Conservation (phyloP, 2,113 vertebrate genomes). For the Lasiurus borealis region DNA sequence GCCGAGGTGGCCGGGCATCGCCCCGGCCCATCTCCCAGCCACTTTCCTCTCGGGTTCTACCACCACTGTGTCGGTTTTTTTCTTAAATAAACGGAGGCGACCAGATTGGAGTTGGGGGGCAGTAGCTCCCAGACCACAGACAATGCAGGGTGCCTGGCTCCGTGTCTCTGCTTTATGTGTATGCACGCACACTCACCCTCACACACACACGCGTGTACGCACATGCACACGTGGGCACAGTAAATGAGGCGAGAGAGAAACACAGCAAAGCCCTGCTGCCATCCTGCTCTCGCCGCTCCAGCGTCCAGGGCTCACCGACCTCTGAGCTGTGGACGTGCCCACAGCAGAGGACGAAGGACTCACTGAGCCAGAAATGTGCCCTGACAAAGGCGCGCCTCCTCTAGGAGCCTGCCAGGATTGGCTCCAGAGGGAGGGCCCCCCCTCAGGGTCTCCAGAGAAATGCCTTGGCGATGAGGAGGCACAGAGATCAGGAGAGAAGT, state of each 20-base stretch:
- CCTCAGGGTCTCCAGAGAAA: not conserved
- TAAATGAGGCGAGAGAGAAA: not conserved
- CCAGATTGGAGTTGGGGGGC: conserved; percentile 56
- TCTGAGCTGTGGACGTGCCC: not conserved
- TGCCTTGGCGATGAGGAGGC: not conserved
- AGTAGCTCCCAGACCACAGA: conserved; percentile 63
- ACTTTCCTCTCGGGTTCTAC: conserved; percentile 73
- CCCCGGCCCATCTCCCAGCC: conserved; percentile 28
- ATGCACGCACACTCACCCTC: fast-evolving
- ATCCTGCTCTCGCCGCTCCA: not conserved
- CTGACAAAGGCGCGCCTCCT: not conserved
- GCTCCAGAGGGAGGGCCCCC: not conserved
- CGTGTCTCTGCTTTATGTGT: conserved; percentile 24
- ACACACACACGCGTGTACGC: not conserved
- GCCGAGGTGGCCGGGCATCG: not conserved
- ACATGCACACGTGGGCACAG: not conserved
- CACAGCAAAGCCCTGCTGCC: fast-evolving
- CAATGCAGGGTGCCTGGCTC: not conserved
- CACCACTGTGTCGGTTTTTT: conserved; percentile 86
- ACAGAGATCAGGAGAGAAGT: not conserved
- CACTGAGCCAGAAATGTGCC: not conserved
- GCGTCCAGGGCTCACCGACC: not conserved
- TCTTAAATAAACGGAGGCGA: conserved; percentile 84
- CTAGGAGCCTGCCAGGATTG: not conserved
- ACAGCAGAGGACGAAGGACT: not conserved